Conservation (phyloP, 2,888 invertebrate genomes). For the Beris morrisii region DNA sequence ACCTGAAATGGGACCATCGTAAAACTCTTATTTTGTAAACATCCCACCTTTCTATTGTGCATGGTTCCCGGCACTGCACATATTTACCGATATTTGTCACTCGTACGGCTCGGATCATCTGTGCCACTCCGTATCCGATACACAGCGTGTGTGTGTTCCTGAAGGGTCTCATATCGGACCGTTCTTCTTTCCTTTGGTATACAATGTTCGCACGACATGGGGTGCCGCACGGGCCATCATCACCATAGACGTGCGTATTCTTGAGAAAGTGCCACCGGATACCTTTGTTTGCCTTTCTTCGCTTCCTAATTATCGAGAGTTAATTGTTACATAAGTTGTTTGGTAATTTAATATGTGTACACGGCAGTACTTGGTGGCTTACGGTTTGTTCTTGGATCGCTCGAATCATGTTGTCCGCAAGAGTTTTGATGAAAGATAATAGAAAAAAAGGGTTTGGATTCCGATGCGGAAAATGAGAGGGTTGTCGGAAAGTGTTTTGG, state of each 20-base stretch:
- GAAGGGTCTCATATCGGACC: too few species aligned
- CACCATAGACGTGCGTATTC: too few species aligned
- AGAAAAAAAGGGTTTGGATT: too few species aligned
- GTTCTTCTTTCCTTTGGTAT: too few species aligned
- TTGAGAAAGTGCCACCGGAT: constrained; percentile 20
- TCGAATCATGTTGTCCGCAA: too few species aligned
- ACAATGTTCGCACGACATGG: too few species aligned
- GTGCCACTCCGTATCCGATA: not conserved
- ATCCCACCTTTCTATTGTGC: constrained; percentile 12
- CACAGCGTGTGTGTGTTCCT: too few species aligned
- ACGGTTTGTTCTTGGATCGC: too few species aligned
- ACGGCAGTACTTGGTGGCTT: not conserved
- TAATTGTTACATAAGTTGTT: constrained; percentile 14
- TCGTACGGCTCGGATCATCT: not conserved
- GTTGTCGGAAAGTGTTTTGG: too few species aligned
- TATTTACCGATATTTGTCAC: constrained; percentile 20
- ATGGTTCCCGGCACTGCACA: constrained; percentile 1
- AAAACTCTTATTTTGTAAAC: constrained; percentile 19
- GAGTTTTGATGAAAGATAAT: too few species aligned
- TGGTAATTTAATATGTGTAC: constrained; percentile 1
- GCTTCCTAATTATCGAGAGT: constrained; percentile 16
- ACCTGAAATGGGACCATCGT: constrained; percentile 24
- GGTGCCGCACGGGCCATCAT: too few species aligned
- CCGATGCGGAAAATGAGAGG: too few species aligned
- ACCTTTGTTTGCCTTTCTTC: constrained; percentile 25